Base-by-base conservation (phyloP, 2,888 invertebrate species). In the Pegoplata infirma region DNA sequence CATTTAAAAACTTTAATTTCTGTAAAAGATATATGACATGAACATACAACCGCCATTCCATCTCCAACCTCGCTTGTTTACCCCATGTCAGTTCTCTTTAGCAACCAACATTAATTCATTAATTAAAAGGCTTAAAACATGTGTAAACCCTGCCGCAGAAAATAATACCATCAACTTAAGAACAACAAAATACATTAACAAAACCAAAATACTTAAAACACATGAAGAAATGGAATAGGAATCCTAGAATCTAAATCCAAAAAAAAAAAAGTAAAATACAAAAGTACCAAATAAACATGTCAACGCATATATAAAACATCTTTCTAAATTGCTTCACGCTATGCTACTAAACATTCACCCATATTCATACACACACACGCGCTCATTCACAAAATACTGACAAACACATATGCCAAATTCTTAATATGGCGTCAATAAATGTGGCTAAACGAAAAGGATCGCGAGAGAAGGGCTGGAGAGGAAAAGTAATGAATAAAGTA, bases 101-200 rank as follows among this genome's bases (percentile, higher is more conserved):
- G 51, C 72, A 67, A 56, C 66, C 64, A 56, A 71, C 74, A 79
- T 79, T 79, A 67, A 79, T 71, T 74, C 78, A 79, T 75, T 79
- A 79, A 75, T 79, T 75, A 75, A 79, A 75, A 79, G 71, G 74
- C 69, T 74, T 69, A 69, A 75, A 69, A 79, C 78, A 79, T 63
- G 67, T 79, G 72, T 71, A 61, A 61, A 56, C 36, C 25, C 40
- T 14, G 32, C 61, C 61, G 25, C 59, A 59, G 21, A 51, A 23
- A 21, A 44, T 19, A 47, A 64, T 56, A 17, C n/a, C 14, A 28
- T 25, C 17, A 53, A 25, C 46, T 67, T 47, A 74, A 56, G 55
- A 47, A 68, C 47, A 68, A 63, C 49, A 17, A 49, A 77, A 68
- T 32, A 76, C 40, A 73, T 77, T 77, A 64, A 68, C 68, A 67